A percentile compares a stretch with the other conserved stretches of the same genome.
These are phyloP conservation scores for Drosophila quadrilineata DNA, from an alignment of 1,140 invertebrate species.

Conservation along the genomic window DNA sequence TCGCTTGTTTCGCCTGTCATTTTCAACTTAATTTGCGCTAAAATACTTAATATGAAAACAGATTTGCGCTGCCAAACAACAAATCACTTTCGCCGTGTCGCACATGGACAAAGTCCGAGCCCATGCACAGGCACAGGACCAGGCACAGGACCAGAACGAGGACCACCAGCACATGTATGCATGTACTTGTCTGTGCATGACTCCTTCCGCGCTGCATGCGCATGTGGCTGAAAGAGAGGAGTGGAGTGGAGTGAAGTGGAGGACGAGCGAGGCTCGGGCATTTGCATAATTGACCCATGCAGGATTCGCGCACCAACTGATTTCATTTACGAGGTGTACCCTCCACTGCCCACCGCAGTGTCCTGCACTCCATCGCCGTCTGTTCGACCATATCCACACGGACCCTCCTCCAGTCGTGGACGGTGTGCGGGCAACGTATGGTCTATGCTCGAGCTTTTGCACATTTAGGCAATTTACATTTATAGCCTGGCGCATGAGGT, in stretches of 20 bases:
- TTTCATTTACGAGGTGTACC: constrained; percentile 67
- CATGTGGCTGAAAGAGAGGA: background rate
- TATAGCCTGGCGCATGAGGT: constrained; percentile 78
- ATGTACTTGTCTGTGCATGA: too few species aligned
- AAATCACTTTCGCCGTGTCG: constrained; percentile 73
- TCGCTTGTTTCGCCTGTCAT: constrained; percentile 48
- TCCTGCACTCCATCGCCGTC: too few species aligned
- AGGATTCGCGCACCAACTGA: constrained; percentile 79
- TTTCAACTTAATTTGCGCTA: constrained; percentile 74
- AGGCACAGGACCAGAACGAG: background rate
- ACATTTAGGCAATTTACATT: constrained; percentile 79
- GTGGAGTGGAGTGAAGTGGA: background rate
- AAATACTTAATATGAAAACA: constrained; percentile 79
- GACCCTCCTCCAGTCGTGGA: too few species aligned
- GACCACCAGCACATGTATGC: constrained; percentile 10
- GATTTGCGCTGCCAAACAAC: constrained; percentile 72
- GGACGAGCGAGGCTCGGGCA: constrained; percentile 47
- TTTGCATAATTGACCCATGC: constrained; percentile 80
- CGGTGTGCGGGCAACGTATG: constrained; percentile 69
- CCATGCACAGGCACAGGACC: constrained; percentile 16
- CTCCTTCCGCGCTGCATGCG: too few species aligned
- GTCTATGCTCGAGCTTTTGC: constrained; percentile 76
- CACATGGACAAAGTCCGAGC: constrained; percentile 29
- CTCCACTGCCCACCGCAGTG: constrained; percentile 8
- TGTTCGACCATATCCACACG: too few species aligned